Evolutionary conservation across 2,113 vertebrate genomes (phyloP), one percentile per base, ranked within the genome.

Genomic region (Chitala chitala): DNA sequence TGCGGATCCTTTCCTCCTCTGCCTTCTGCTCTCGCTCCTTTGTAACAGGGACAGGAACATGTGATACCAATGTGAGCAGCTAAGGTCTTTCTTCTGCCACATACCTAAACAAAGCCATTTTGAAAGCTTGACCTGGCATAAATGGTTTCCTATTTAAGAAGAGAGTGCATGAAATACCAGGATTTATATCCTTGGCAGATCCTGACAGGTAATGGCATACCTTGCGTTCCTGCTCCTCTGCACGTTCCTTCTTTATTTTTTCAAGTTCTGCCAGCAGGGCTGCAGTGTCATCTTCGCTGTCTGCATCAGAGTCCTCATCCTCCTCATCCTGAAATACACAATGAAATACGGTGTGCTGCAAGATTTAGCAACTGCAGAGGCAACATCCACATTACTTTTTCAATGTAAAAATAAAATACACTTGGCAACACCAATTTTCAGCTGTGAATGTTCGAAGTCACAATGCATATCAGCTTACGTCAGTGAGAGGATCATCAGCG

Each of bases 11-110:
- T 84, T 99, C 96, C 80, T 99, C 95, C 81, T 99, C 97, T 0
- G 96, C 95, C 76, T 99, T 98, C 79, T 98, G 95, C 81, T 99
- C 96, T 79, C 93, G 92, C 40, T 99, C 96, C 95, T 99, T 80
- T 75, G n/a, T 85, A 56, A 46, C 51, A 74, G 53, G 36, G 6
- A 5, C 2, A 75, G 69, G n/a, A n/a, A n/a, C n/a, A n/a, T n/a
- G n/a, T n/a, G n/a, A n/a, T n/a, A n/a, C n/a, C 61, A 12, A n/a
- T 1, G 46, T 44, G 70, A 59, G 38, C 22, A 17, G n/a, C 24
- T 20, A 29, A n/a, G n/a, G n/a, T n/a, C n/a, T n/a, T n/a, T n/a
- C n/a, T n/a, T n/a, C n/a, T n/a, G n/a, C n/a, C n/a, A n/a, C n/a
- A n/a, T n/a, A 17, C 24, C 40, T 29, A 29, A 6, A n/a, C 7